Base-by-base conservation (phyloP, 1,140 invertebrate species). In the Drosophila santomea region DNA sequence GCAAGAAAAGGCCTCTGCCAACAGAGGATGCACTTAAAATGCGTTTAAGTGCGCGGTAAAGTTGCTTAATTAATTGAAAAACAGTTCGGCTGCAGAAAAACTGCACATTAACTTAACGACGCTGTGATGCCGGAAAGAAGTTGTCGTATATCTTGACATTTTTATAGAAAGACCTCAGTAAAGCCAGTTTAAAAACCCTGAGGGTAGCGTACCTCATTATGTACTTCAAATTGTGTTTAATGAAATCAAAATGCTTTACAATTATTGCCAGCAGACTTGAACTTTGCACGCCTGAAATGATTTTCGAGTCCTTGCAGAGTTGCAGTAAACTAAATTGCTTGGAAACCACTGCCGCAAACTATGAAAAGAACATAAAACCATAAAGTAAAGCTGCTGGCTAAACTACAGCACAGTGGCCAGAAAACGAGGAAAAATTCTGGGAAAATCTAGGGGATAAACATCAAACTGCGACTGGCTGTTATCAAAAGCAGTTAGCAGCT, bases 21-120 rank as follows among this genome's bases (percentile, higher is more conserved):
- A 25, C 51, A 56, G 55, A 15, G 51, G 62, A 74, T 56, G 66
- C 78, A 88, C 74, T 86, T 88, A 88, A 88, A 81, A 82, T 64
- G 71, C 84, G 60, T 79, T 86, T 83, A 86, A 76, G 71, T 79
- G 64, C 39, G 56, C 66, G 45, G 71, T 60, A 78, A 88, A 89
- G 63, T 89, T 80, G 80, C 61, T 89, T 88, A 88, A 88, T 88
- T 89, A 89, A 88, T 88, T 88, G 67, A 89, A 84, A 88, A 88
- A 69, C 80, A 74, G 72, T 67, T 79, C 15, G 15, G 36, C 35
- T 15, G 20, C 8, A 32, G 2, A 47, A 58, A 48, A 64, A 48
- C 45, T 28, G 4, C 17, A 32, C 47, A 25, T 38, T 17, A 63
- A 25, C 28, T 35, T n/a, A 32, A 54, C 25, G 36, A 56, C 20